Evolutionary conservation across 2,888 invertebrate species (phyloP).

Genomic region (Osedax frankpressi): DNA sequence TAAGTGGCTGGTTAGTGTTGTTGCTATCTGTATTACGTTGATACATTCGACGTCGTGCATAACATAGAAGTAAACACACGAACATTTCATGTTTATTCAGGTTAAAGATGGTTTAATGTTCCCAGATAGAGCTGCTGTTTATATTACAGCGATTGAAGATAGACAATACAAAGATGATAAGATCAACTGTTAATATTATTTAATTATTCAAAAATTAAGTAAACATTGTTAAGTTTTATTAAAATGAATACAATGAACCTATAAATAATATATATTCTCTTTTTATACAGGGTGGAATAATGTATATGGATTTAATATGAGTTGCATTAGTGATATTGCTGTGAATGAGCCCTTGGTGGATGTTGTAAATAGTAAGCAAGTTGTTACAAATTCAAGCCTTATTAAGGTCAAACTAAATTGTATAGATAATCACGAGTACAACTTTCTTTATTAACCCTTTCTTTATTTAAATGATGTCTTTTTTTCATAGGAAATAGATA

Average conservation of each 20-base stretch:
- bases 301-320: conserved; percentile 99
- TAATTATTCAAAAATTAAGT: too few species aligned
- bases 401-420: conserved; percentile 69
- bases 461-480: neutral
- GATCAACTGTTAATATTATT: conserved; percentile 74
- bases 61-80: too few species aligned
- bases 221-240: too few species aligned
- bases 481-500: conserved; percentile 66
- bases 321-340: conserved; percentile 89
- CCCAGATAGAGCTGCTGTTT: conserved; percentile 79
- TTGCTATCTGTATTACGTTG: neutral
- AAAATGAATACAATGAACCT: too few species aligned
- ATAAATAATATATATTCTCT: neutral
- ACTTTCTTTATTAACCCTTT: too few species aligned
- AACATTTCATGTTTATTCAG: too few species aligned
- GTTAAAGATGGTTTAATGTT: conserved; percentile 89
- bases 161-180: conserved; percentile 99
- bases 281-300: conserved; percentile 71
- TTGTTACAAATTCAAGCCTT: conserved; percentile 84
- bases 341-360: conserved; percentile 96
- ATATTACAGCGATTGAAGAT: conserved; percentile 71
- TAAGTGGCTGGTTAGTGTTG: conserved; percentile 68
- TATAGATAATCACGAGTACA: conserved; percentile 16
- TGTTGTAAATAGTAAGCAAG: conserved; percentile 94
- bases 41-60: too few species aligned